Conservation (phyloP, 2,888 invertebrate species). For the Dicyrtoma fusca region DNA sequence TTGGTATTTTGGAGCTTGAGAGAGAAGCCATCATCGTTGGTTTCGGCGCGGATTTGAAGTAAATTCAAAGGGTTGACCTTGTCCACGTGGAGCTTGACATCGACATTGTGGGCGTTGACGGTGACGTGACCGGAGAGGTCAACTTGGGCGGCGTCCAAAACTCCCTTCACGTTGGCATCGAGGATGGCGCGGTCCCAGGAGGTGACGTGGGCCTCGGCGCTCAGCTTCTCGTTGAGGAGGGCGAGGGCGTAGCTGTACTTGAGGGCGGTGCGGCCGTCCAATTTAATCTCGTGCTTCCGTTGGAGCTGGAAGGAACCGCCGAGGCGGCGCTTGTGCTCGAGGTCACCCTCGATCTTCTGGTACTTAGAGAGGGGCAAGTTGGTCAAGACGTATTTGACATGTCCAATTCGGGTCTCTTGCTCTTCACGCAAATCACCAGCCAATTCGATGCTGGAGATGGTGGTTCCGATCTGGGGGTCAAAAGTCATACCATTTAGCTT, state of each 20-base stretch:
- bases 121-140: conserved; percentile 3
- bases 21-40: neutral
- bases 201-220: neutral
- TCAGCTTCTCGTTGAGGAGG: neutral
- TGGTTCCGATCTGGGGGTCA: conserved; percentile 6
- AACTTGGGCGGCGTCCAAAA: neutral
- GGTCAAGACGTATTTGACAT: conserved; percentile 8
- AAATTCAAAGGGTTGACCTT: conserved; percentile 11
- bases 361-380: conserved; percentile 22
- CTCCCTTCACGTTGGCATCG: neutral
- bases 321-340: neutral
- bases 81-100: conserved; percentile 14
- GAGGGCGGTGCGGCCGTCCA: conserved; percentile 12
- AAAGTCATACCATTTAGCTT: too few species aligned
- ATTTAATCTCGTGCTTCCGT: neutral
- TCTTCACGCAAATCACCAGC: conserved; percentile 2
- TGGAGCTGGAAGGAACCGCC: conserved; percentile 7
- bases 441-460: neutral
- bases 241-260: conserved; percentile 18
- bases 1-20: neutral
- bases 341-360: conserved; percentile 23
- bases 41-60: neutral
- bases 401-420: neutral
- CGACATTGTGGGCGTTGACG: conserved; percentile 3
- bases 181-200: neutral